Evolutionary conservation across 2,113 vertebrate genomes (phyloP).

Genomic region (Cariama cristata): DNA sequence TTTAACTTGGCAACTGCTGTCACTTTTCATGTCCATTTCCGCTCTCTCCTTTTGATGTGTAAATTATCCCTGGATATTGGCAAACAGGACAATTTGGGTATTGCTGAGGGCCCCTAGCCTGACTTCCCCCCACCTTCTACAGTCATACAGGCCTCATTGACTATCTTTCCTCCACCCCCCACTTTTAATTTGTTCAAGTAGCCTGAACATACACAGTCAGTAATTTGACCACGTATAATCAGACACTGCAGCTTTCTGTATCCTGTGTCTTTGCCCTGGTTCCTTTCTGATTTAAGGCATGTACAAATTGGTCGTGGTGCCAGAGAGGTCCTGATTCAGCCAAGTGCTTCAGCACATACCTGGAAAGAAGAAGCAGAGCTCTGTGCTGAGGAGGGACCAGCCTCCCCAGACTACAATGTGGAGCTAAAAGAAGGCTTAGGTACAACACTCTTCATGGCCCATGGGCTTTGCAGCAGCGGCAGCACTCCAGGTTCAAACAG

Average conservation of each 20-base stretch:
- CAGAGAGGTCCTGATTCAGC: background rate
- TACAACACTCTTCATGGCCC: background rate
- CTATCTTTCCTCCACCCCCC: background rate
- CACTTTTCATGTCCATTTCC: slow-evolving; percentile 73
- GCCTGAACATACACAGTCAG: slow-evolving; percentile 17
- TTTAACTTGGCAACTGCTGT: slow-evolving; percentile 73
- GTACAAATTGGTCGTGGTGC: background rate
- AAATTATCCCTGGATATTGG: slow-evolving; percentile 69
- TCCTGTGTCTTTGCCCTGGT: background rate
- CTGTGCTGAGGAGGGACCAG: background rate
- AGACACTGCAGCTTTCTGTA: background rate
- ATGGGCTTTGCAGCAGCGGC: background rate
- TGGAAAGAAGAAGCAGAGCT: background rate
- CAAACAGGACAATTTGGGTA: slow-evolving; percentile 69
- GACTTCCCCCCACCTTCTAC: slow-evolving; percentile 43
- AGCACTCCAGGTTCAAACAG: background rate
- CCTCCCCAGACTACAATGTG: background rate
- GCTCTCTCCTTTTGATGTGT: slow-evolving; percentile 69
- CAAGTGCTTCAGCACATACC: background rate
- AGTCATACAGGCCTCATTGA: slow-evolving; percentile 62
- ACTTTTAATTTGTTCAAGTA: slow-evolving; percentile 47
- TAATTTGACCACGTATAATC: background rate
- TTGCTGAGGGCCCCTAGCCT: slow-evolving; percentile 46
- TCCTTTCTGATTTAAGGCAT: background rate
- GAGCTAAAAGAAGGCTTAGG: background rate